A percentile compares a stretch with the other conserved stretches of the same genome.
Conservation (phyloP, 2,113 vertebrate species). For the Gymnogyps californianus region DNA sequence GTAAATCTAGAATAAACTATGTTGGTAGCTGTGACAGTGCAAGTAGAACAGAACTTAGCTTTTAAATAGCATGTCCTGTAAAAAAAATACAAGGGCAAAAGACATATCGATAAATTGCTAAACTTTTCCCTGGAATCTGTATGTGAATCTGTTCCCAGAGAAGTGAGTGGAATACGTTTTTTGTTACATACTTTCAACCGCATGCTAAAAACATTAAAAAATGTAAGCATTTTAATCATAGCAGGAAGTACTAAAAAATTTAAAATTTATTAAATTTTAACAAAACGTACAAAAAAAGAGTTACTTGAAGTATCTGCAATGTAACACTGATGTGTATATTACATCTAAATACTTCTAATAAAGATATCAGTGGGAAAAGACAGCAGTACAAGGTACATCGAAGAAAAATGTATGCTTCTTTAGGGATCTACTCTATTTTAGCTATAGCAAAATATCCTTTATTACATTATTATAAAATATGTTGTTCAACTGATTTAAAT, state of each 20-base stretch:
- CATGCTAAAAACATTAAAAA: background rate
- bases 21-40: background rate
- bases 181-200: background rate
- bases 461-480: background rate
- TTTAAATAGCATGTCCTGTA: background rate
- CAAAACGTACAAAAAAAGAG: background rate
- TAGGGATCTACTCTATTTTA: background rate
- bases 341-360: background rate
- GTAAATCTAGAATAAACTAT: background rate
- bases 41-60: background rate
- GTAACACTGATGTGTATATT: background rate
- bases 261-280: background rate
- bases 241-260: background rate
- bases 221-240: rapidly evolving
- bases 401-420: background rate
- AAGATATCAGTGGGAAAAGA: background rate
- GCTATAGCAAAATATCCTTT: background rate
- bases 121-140: background rate
- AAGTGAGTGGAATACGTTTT: background rate
- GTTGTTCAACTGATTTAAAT: background rate
- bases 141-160: background rate
- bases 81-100: background rate
- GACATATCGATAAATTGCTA: background rate
- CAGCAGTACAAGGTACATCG: background rate
- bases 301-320: background rate